Conservation (phyloP, 1,140 invertebrate genomes). For the Drosophila ambigua region DNA sequence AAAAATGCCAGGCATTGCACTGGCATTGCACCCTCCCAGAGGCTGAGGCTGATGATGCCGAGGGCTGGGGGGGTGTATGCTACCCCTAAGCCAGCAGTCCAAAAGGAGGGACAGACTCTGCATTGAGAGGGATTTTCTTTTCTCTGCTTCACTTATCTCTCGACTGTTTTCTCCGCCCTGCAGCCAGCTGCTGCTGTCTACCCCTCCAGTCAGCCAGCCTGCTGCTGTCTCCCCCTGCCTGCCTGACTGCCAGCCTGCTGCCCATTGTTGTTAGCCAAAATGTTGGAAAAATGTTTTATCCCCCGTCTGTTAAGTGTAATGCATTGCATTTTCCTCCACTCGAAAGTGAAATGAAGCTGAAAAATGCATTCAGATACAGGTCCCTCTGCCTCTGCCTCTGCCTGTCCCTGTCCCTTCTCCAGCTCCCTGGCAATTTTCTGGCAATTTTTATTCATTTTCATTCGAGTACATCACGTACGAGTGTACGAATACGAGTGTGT, state of each 20-base stretch:
- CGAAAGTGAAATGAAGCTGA: constrained; percentile 83
- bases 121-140: background rate
- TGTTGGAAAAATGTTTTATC: constrained; percentile 73
- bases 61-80: background rate
- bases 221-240: constrained; percentile 5
- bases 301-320: constrained; percentile 49
- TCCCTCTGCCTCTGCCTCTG: constrained; percentile 11
- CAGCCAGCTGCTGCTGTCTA: background rate
- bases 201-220: background rate
- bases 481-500: constrained; percentile 1
- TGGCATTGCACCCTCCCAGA: constrained; percentile 5
- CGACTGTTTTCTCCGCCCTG: background rate
- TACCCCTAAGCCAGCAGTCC: constrained; percentile 42
- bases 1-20: constrained; percentile 44
- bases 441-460: constrained; percentile 45
- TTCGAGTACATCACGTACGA: background rate
- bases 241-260: background rate
- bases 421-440: constrained; percentile 44
- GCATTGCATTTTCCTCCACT: constrained; percentile 58
- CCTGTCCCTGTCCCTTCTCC: background rate
- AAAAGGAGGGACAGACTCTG: no score
- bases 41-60: background rate
- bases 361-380: constrained; percentile 76
- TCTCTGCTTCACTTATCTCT: constrained; percentile 13
- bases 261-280: constrained; percentile 75